Evolutionary conservation across 2,113 vertebrate genomes (phyloP).

Genomic region (Thunnus maccoyii): DNA sequence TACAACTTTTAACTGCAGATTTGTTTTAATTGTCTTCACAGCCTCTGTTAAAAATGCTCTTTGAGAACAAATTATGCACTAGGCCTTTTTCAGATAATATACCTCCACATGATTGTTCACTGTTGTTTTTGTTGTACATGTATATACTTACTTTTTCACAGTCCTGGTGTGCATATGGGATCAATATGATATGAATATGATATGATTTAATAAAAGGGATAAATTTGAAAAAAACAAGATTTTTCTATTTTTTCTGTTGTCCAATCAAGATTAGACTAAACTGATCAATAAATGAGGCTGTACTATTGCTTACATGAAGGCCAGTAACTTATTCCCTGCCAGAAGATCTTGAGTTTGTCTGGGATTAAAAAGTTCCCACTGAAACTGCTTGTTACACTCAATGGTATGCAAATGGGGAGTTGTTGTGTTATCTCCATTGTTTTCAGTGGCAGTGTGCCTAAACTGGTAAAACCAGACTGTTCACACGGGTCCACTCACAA

Average conservation of each 20-base stretch:
- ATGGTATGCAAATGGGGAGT: constrained; percentile 5
- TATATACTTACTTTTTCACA: constrained; percentile 39
- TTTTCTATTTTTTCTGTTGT: neutral
- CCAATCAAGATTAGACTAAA: neutral
- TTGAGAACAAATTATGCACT: constrained; percentile 53
- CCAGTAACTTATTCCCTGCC: neutral
- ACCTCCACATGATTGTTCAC: constrained; percentile 24
- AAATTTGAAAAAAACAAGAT: neutral
- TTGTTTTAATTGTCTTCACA: neutral
- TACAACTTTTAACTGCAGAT: neutral
- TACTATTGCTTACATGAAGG: neutral
- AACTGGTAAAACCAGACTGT: constrained; percentile 66
- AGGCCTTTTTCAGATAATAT: constrained; percentile 28
- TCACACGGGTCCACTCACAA: constrained; percentile 49
- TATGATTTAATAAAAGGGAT: constrained; percentile 60
- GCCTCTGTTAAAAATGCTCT: constrained; percentile 30
- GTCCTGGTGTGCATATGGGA: neutral
- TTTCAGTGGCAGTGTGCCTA: constrained; percentile 53
- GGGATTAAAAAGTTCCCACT: neutral
- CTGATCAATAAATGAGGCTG: neutral
- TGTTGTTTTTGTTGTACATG: constrained; percentile 38
- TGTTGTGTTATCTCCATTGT: constrained; percentile 48
- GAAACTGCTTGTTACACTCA: constrained; percentile 45
- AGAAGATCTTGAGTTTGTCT: constrained; percentile 12
- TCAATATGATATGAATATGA: neutral